phyloP scores from a whole-genome alignment of 2,797 vertebrate species.

The Sebastiscus albofasciatus region DNA sequence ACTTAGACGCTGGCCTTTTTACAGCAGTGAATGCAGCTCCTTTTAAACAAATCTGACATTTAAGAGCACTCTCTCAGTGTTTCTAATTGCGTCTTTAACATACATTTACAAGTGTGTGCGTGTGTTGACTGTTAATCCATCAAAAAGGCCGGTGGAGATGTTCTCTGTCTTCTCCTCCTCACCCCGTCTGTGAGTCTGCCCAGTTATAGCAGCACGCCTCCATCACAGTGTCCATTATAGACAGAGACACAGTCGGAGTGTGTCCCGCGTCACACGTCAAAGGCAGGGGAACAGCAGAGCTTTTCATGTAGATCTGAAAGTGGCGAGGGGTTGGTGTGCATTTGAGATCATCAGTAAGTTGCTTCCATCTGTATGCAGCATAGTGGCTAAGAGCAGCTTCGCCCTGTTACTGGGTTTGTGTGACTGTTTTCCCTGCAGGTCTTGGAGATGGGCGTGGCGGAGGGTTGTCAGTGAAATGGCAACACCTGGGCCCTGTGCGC shows the following conservation, averaged over 20 bases:
- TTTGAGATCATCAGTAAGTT: no score
- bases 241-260: constrained; percentile 5
- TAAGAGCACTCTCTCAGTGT: background rate
- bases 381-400: no score
- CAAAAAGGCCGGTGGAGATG: background rate
- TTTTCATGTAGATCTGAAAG: no score
- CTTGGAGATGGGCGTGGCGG: no score
- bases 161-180: background rate
- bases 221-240: constrained; percentile 24
- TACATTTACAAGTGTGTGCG: constrained; percentile 1
- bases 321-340: no score
- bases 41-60: constrained; percentile 27
- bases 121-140: background rate
- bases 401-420: no score
- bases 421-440: background rate
- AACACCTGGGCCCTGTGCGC: no score
- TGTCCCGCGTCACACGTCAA: background rate
- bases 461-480: no score
- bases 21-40: background rate
- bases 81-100: constrained; percentile 12
- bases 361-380: no score
- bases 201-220: constrained; percentile 16
- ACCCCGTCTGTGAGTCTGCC: background rate
- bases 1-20: background rate
- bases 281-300: no score